These are phyloP conservation scores for Quadriops clusia DNA, from an alignment of 2,888 invertebrate genomes.

Conservation along the genomic window DNA sequence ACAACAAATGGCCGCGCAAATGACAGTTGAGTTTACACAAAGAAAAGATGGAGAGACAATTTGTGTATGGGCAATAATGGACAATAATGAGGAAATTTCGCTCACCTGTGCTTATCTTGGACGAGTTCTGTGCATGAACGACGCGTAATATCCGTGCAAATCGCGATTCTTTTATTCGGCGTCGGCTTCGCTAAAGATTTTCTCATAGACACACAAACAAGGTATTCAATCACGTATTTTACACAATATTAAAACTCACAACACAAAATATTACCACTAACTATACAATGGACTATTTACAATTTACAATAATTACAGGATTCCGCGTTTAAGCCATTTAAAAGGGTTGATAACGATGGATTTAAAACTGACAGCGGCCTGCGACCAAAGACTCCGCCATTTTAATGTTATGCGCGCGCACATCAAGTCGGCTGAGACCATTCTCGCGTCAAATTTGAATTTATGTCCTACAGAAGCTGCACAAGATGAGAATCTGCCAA, in stretches of 20 bases:
- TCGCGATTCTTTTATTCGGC: conserved; percentile 44
- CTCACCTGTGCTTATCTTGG: conserved; percentile 31
- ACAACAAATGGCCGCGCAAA: conserved; percentile 43
- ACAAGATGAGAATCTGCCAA: too few species aligned
- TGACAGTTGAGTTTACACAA: conserved; percentile 40
- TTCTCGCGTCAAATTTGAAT: conserved; percentile 15
- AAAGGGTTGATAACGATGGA: conserved; percentile 50
- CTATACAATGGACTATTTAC: conserved; percentile 64
- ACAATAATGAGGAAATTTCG: conserved; percentile 10
- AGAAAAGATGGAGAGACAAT: conserved; percentile 34
- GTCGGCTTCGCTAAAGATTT: conserved; percentile 45
- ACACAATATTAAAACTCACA: conserved; percentile 37
- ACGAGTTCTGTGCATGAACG: conserved; percentile 30
- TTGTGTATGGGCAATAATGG: too few species aligned
- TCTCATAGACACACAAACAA: conserved; percentile 50
- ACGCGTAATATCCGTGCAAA: conserved; percentile 38
- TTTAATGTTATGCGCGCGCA: conserved; percentile 30
- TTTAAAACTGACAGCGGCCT: conserved; percentile 37
- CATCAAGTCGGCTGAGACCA: conserved; percentile 15
- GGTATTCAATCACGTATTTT: conserved; percentile 43
- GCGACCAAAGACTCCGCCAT: conserved; percentile 36
- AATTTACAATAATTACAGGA: conserved; percentile 56
- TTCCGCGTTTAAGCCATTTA: conserved; percentile 55
- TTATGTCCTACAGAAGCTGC: too few species aligned
- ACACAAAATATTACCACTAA: conserved; percentile 57